phyloP scores from a whole-genome alignment of 1,140 invertebrate species.

The Macrobrachium rosenbergii region DNA sequence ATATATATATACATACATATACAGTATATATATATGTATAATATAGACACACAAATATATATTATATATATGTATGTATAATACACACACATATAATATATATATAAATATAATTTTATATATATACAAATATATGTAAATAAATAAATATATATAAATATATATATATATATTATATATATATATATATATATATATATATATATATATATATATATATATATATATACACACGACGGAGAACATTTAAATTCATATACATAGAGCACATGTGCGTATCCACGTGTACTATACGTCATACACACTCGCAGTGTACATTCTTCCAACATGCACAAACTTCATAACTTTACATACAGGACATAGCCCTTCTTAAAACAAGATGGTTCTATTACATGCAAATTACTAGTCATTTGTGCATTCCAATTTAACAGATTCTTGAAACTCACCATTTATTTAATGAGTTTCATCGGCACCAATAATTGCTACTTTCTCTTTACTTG shows the following conservation, averaged over 20 bases:
- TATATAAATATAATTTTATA: neutral
- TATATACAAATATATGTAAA: neutral
- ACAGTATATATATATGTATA: conserved; percentile 23
- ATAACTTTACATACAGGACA: no score
- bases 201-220: conserved; percentile 34
- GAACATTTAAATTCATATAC: neutral
- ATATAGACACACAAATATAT: neutral
- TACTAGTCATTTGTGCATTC: no score
- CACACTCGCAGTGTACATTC: no score
- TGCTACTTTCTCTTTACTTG: no score
- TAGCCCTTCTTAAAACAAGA: no score
- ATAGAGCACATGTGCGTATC: neutral
- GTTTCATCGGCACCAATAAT: no score
- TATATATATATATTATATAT: neutral
- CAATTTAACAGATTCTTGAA: no score
- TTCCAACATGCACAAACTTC: no score
- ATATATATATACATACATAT: conserved; percentile 27
- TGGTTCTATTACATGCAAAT: no score
- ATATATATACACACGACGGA: conserved; percentile 12
- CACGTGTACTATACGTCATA: neutral
- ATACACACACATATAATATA: neutral
- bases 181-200: conserved; percentile 27
- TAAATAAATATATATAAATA: neutral
- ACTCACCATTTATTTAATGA: no score
- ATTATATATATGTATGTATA: neutral